phyloP scores from a whole-genome alignment of 2,797 vertebrate genomes.

The Periparus ater region DNA sequence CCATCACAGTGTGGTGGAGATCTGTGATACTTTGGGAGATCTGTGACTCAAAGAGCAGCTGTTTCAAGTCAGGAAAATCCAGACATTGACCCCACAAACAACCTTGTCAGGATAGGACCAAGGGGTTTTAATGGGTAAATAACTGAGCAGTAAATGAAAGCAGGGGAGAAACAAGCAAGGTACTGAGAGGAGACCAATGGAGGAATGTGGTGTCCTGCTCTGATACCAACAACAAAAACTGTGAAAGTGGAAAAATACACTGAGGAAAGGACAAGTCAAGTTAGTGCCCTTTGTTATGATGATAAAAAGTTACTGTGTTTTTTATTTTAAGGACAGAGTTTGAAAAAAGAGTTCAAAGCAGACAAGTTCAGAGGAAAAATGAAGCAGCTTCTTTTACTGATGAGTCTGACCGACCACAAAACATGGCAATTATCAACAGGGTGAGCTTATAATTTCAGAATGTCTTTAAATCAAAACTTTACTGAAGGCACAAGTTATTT shows the following conservation, averaged over 20 bases:
- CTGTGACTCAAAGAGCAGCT: background rate
- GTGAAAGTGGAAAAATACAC: background rate
- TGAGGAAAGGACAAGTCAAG: background rate
- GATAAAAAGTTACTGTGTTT: background rate
- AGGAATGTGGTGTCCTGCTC: background rate
- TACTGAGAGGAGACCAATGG: background rate
- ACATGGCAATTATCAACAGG: background rate
- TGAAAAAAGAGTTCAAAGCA: background rate
- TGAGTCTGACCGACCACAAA: background rate
- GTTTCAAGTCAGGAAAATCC: background rate
- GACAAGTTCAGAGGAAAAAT: background rate
- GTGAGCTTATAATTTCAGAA: background rate
- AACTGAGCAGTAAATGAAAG: background rate
- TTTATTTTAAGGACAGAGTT: background rate
- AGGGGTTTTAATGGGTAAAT: background rate
- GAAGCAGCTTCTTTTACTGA: background rate
- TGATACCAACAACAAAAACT: background rate
- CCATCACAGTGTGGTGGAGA: background rate
- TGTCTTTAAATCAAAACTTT: background rate
- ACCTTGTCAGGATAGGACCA: background rate
- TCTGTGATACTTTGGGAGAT: background rate
- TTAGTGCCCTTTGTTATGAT: background rate
- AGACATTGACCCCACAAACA: background rate
- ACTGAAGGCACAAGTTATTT: background rate
- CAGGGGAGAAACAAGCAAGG: background rate